Conservation (phyloP, 2,113 vertebrate species). For the Ptyas mucosa region DNA sequence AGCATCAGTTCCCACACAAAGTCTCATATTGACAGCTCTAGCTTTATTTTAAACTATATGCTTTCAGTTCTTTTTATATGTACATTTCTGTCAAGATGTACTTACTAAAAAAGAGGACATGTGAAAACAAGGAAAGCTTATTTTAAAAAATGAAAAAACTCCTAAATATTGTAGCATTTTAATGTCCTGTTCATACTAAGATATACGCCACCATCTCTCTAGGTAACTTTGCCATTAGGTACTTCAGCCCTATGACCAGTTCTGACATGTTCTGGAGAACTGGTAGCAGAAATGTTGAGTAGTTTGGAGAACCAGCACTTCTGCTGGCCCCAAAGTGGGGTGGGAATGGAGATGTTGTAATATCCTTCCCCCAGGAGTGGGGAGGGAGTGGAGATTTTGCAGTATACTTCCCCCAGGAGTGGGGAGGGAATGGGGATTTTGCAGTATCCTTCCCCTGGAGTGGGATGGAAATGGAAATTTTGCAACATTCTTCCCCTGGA, state of each 20-base stretch:
- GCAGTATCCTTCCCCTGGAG: no score
- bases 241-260: not conserved
- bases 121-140: not conserved
- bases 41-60: not conserved
- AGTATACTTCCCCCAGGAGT: no score
- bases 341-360: no score
- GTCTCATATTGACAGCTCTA: not conserved
- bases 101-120: not conserved
- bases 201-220: not conserved
- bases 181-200: not conserved
- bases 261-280: no score
- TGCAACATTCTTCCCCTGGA: no score
- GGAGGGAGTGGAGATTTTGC: no score
- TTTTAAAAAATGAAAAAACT: not conserved
- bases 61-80: not conserved
- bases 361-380: no score
- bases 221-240: not conserved
- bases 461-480: no score
- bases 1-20: not conserved
- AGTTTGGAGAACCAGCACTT: no score
- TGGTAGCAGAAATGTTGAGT: no score
- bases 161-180: not conserved
- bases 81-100: not conserved
- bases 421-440: no score
- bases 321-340: no score